phyloP scores from a whole-genome alignment of 53 echinoderm and acorn worm species.

The Apostichopus leukothele region DNA sequence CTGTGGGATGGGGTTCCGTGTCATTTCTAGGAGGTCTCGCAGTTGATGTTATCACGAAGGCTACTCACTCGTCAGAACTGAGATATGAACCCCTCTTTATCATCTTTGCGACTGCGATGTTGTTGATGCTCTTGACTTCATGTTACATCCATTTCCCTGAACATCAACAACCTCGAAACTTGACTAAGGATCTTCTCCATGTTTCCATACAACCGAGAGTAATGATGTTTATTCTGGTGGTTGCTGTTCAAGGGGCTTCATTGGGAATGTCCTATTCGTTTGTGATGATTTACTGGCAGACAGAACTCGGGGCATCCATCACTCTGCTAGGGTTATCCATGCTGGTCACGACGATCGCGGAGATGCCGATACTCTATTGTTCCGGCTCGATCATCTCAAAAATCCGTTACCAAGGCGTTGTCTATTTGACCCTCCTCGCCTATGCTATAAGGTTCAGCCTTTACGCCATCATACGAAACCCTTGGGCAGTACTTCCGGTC shows the following conservation, averaged over 20 bases:
- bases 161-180: slow-evolving; percentile 52
- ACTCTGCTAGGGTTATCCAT: slow-evolving; percentile 74
- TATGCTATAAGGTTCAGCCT: slow-evolving; percentile 78
- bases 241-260: slow-evolving; percentile 60
- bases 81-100: slow-evolving; percentile 67
- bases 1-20: slow-evolving; percentile 79
- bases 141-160: slow-evolving; percentile 57
- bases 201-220: slow-evolving; percentile 13
- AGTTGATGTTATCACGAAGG: slow-evolving; percentile 56
- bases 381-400: slow-evolving; percentile 73
- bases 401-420: slow-evolving; percentile 66
- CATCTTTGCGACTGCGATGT: slow-evolving; percentile 58
- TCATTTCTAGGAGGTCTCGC: slow-evolving; percentile 69
- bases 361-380: slow-evolving; percentile 81
- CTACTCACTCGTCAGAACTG: slow-evolving; percentile 2
- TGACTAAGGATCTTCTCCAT: slow-evolving; percentile 40
- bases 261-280: slow-evolving; percentile 66
- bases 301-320: slow-evolving; percentile 68
- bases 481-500: slow-evolving; percentile 77
- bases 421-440: slow-evolving; percentile 55
- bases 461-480: slow-evolving; percentile 73
- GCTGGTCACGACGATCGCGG: slow-evolving; percentile 63
- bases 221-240: slow-evolving; percentile 45
- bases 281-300: slow-evolving; percentile 70
- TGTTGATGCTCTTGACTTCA: slow-evolving; percentile 37